These are phyloP conservation scores for Garra rufa DNA, from an alignment of 2,113 vertebrate genomes.

Conservation along the genomic window DNA sequence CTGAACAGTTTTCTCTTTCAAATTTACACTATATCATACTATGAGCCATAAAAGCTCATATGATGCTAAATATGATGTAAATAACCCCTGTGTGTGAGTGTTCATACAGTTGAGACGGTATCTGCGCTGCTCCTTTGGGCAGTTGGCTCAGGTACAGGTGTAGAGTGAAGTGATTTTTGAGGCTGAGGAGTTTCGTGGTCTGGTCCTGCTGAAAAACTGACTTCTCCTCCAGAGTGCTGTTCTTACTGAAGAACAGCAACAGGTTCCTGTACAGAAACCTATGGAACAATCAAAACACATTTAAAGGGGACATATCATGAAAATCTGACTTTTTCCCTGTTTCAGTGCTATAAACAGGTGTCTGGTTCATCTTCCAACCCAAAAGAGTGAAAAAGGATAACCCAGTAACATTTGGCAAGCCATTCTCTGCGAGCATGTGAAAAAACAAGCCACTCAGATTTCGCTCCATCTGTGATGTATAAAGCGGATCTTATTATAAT, in stretches of 20 bases:
- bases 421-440: no score
- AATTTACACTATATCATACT: not conserved
- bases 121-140: constrained; percentile 89
- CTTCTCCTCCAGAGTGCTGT: constrained; percentile 76
- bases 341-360: no score
- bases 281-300: constrained; percentile 18
- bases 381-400: no score
- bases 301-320: no score
- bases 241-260: constrained; percentile 88
- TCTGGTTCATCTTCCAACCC: no score
- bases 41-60: not conserved
- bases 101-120: constrained; percentile 79
- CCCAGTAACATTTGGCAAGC: no score
- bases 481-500: no score
- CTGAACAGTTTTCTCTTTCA: no score
- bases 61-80: not conserved
- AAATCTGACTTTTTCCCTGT: no score
- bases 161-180: constrained; percentile 83
- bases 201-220: constrained; percentile 84
- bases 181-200: constrained; percentile 78
- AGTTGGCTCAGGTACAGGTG: constrained; percentile 92
- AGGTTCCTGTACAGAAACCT: constrained; percentile 89
- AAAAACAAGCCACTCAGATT: no score
- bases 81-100: not conserved
- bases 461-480: no score